Base-by-base conservation (phyloP, 2,888 invertebrate species). In the Acrobasis suavella region DNA sequence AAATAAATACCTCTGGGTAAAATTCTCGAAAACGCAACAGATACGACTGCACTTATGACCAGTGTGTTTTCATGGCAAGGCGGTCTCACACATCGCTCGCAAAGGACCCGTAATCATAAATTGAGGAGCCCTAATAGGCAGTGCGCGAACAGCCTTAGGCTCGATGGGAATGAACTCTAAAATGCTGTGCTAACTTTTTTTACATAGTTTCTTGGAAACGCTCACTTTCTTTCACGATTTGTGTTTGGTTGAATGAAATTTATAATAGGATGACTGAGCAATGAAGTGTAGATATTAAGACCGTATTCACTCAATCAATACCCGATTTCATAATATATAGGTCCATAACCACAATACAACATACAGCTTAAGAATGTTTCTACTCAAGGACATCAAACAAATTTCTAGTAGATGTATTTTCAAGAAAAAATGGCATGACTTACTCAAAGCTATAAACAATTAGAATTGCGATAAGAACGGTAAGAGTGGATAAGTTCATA, bases 31-130 rank as follows among this genome's bases (percentile, higher is more conserved):
- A 14, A 56, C 55, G 55, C 56, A 17, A 22, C 56, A 46, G 56
- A 14, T 7, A 10, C 42, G n/a, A 14, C 9, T 9, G 17, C 0
- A 10, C 12, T 42, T 1, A 12, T 22, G 17, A 15, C 50, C 58
- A 15, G 39, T 32, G 51, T 10, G 46, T 10, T n/a, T 61, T 12
- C 54, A 62, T 65, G 64, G 64, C 67, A 70, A 81, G 88, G 86
- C 86, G 87, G 86, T 84, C 87, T 87, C 84, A 83, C 87, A 87
- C 86, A 73, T 86, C 76, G 80, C 77, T 78, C 75, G 65, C 72
- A 67, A 76, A 78, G 73, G 75, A 76, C 77, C 77, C 64, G 82
- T 75, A 78, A 78, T 77, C 84, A 83, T 87, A 87, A 87, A 86
- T 84, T 82, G 78, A 75, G 73, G 69, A 71, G 70, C 69, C 72